Evolutionary conservation across 2,888 invertebrate genomes (phyloP).

Genomic region (Leucania comma): DNA sequence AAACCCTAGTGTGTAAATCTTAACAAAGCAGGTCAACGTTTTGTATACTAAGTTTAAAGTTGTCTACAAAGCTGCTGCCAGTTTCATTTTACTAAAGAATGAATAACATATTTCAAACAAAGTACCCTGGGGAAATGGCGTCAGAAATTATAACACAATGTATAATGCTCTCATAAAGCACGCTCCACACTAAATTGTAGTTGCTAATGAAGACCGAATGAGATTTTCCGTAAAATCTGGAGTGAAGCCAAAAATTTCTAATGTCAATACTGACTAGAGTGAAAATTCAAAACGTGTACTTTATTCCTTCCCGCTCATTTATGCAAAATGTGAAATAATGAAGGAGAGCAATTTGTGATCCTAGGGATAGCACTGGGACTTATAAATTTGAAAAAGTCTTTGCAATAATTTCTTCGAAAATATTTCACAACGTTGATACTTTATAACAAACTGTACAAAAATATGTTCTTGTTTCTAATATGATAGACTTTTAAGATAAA

Average conservation of each 20-base stretch:
- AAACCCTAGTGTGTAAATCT: slow-evolving; percentile 25
- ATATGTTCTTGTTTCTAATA: too few species aligned
- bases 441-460: too few species aligned
- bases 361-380: not conserved
- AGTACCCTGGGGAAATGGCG: slow-evolving; percentile 12
- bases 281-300: slow-evolving; percentile 49
- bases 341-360: not conserved
- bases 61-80: slow-evolving; percentile 8
- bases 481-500: too few species aligned
- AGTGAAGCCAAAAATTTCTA: slow-evolving; percentile 58
- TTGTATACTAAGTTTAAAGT: slow-evolving; percentile 38
- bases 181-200: slow-evolving; percentile 40
- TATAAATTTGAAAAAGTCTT: too few species aligned
- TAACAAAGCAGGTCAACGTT: slow-evolving; percentile 31
- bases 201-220: slow-evolving; percentile 58
- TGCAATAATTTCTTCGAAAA: too few species aligned
- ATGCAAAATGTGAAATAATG: slow-evolving; percentile 9
- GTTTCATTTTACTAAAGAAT: slow-evolving; percentile 54
- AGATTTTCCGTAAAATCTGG: slow-evolving; percentile 61
- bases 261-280: slow-evolving; percentile 42
- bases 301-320: slow-evolving; percentile 8
- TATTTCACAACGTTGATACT: too few species aligned
- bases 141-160: slow-evolving; percentile 46
- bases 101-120: slow-evolving; percentile 42
- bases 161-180: slow-evolving; percentile 42